These are phyloP conservation scores for Drosophila phalerata DNA, from an alignment of 2,888 invertebrate genomes.

Conservation along the genomic window DNA sequence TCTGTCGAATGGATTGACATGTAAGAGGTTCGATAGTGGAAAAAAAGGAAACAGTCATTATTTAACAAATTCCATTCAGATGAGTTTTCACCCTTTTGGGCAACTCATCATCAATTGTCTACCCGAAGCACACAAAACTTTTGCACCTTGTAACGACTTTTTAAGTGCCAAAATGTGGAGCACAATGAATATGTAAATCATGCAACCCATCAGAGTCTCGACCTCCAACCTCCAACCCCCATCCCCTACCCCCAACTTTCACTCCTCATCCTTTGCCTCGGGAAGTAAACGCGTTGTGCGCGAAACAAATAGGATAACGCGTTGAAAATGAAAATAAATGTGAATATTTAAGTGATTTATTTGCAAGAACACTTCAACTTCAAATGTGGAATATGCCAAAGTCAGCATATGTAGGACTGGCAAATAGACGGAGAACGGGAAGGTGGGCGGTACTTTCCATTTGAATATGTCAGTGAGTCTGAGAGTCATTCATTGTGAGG, in stretches of 20 bases:
- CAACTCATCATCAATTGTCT: constrained; percentile 48
- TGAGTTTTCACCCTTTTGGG: constrained; percentile 24
- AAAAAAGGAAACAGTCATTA: constrained; percentile 18
- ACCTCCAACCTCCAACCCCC: background rate
- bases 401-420: constrained; percentile 22
- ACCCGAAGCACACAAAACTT: constrained; percentile 53
- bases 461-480: constrained; percentile 47
- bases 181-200: constrained; percentile 69
- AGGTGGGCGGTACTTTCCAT: constrained; percentile 28
- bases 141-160: constrained; percentile 75
- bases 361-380: constrained; percentile 54
- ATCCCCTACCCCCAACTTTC: background rate
- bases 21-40: constrained; percentile 5
- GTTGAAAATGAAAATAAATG: constrained; percentile 73
- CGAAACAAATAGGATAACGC: constrained; percentile 64
- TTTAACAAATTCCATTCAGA: constrained; percentile 30
- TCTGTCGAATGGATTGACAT: constrained; percentile 44
- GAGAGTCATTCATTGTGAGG: constrained; percentile 40
- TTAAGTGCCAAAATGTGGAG: constrained; percentile 73
- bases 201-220: constrained; percentile 1
- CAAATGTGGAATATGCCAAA: constrained; percentile 45
- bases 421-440: background rate
- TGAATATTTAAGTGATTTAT: constrained; percentile 73
- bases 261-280: constrained; percentile 3
- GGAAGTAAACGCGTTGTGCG: constrained; percentile 29